Evolutionary conservation across 2,797 vertebrate species (phyloP), one percentile per base, ranked within the genome.

Genomic region (Anabas testudineus): DNA sequence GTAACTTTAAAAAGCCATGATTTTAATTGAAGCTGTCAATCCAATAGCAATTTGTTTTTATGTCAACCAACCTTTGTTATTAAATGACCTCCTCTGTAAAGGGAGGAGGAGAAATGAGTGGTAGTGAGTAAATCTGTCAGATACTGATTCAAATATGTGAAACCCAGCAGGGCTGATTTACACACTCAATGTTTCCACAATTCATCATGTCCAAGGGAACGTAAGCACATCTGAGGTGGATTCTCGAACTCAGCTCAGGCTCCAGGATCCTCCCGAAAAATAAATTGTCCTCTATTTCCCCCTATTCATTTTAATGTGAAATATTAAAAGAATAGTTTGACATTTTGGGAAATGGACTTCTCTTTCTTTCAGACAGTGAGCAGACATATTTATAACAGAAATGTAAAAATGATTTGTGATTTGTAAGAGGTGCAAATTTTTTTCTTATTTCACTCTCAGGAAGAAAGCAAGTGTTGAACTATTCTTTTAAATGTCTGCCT

Each of bases 131-230:
- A 47, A n/a, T 58, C 30, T 47, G 39, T 37, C 64, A 56, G 13
- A 64, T 46, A 30, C 8, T 3, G 63, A 53, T 37, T 75, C 30
- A 66, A 54, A 53, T 54, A 51, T 70, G 46, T 73, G 1, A 34
- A 57, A 62, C 16, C 10, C 22, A 39, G 65, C 26, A 24, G n/a
- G 39, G 54, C 7, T 65, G 63, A 75, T 56, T 68, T 57, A 65
- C 18, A 30, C 4, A 24, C 10, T 8, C 48, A 22, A 32, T 62
- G n/a, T 48, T 64, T 58, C 37, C 32, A 59, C 34, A 1, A 30
- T 28, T 48, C 1, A 10, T 36, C 12, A 21, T 8, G 21, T 69
- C n/a, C 39, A 45, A 1, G 15, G 37, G 26, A 43, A 48, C 41
- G 37, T 22, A 9, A 7, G 39, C 58, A 54, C 56, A 71, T 65